These are phyloP conservation scores for Pituophis catenifer DNA, from an alignment of 2,113 vertebrate genomes.

Conservation along the genomic window DNA sequence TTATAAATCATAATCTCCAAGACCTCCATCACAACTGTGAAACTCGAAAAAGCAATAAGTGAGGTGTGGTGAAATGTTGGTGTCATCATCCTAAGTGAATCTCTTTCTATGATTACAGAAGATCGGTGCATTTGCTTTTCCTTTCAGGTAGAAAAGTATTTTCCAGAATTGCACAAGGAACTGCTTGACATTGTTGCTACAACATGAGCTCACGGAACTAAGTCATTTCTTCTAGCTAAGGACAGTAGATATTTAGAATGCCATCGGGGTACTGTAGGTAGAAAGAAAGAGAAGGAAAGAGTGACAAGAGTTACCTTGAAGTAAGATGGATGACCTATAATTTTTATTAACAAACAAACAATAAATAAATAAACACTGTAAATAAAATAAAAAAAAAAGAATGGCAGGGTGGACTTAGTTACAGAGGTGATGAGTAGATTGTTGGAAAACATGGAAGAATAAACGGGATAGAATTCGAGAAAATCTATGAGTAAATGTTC, in stretches of 20 bases:
- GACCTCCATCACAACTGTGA: neutral
- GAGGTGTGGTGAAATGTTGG: neutral
- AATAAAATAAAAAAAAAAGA: too few relatives aligned
- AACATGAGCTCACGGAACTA: too few relatives aligned
- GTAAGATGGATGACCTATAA: neutral
- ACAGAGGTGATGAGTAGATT: neutral
- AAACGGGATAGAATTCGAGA: neutral
- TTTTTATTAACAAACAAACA: too few relatives aligned
- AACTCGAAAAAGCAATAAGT: neutral
- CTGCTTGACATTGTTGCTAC: neutral
- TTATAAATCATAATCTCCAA: neutral
- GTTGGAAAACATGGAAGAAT: neutral
- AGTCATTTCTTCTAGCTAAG: neutral
- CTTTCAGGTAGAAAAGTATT: neutral
- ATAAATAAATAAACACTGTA: too few relatives aligned
- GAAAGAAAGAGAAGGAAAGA: neutral
- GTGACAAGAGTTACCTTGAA: neutral
- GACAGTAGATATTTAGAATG: neutral
- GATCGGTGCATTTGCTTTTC: neutral
- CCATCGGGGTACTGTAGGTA: neutral
- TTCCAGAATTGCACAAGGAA: neutral
- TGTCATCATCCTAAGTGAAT: constrained; percentile 4
- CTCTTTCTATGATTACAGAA: neutral
- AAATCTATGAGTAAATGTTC: neutral
- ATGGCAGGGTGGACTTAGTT: neutral